Evolutionary conservation across 2,797 vertebrate genomes (phyloP).

Genomic region (Sebastes flavidus): DNA sequence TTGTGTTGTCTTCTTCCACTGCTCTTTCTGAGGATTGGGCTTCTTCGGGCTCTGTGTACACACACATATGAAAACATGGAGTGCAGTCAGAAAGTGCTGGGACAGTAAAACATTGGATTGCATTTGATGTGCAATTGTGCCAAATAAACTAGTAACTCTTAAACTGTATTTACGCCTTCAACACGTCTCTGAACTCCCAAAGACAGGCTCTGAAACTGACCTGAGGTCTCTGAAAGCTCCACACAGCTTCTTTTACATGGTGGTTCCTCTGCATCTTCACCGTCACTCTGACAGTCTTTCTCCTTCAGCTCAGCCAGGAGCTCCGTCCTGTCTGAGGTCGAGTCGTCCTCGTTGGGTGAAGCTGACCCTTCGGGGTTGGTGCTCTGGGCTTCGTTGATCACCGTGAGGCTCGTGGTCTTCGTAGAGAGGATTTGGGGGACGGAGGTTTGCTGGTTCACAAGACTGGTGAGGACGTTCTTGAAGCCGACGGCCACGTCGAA

Average conservation of each 20-base stretch:
- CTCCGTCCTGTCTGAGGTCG: neutral
- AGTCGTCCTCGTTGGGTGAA: neutral
- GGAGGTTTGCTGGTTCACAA: conserved; percentile 71
- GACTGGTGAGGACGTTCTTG: conserved; percentile 86
- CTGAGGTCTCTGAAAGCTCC: conserved; percentile 34
- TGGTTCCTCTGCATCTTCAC: conserved; percentile 14
- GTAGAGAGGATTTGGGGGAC: neutral
- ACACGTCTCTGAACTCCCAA: neutral
- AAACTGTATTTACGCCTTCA: neutral
- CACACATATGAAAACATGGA: neutral
- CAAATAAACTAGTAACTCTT: neutral
- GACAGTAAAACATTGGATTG: neutral
- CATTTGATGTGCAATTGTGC: too few relatives aligned
- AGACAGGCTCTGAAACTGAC: conserved; percentile 33
- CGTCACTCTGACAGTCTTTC: neutral
- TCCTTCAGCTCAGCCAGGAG: neutral
- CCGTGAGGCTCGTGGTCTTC: neutral
- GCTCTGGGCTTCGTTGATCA: neutral
- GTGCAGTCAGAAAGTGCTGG: neutral
- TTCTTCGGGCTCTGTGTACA: conserved; percentile 35
- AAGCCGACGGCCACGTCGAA: conserved; percentile 90
- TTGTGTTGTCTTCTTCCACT: neutral
- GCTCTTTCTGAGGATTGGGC: neutral
- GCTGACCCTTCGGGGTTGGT: neutral
- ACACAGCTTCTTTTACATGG: conserved; percentile 41